Evolutionary conservation across 1,140 invertebrate species (phyloP), one percentile per base, ranked within the genome.

Genomic region (Diabrotica virgifera): DNA sequence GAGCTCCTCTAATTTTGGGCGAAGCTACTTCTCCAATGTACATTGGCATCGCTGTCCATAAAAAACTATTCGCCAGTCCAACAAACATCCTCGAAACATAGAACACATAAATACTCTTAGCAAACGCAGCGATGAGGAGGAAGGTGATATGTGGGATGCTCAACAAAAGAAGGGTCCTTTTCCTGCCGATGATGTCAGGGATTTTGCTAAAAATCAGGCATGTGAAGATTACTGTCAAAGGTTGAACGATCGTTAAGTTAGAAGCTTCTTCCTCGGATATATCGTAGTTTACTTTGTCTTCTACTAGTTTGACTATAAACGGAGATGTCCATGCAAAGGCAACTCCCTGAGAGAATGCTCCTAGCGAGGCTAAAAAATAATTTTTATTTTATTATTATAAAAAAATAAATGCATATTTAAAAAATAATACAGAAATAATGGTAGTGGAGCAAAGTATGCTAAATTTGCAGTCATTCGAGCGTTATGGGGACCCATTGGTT

Each of bases 1-100:
- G 75, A 11, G 61, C 64, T 69, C 91, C 90, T n/a, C 90, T 79
- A 2, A 90, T 84, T 63, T 85, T 82, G 67, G 85, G 78, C 60
- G 87, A 83, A 36, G 89, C 81, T 46, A 90, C 81, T 80, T 89
- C 86, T 63, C 85, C 83, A 37, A 89, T 78, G 71, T 85, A 88
- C 73, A 88, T 83, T 0, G 86, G 85, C n/a, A 76, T 5, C 24
- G 58, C n/a, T 10, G 58, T 36, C n/a, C 40, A 59, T 11, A 36
- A 13, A 8, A 59, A 13, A 46, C 58, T 40, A 10, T 12, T 14
- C 14, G 38, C 58, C 14, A 59, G 40, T 12, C 58, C 58, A 12
- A 40, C n/a, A 14, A 11, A 59, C 7, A 59, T 24, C 12, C 14
- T 59, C 5, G 46, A 50, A 14, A n/a, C 58, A 14, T 59, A 59